Evolutionary conservation across 1,140 invertebrate genomes (phyloP).

Genomic region (Aphidius gifuensis): DNA sequence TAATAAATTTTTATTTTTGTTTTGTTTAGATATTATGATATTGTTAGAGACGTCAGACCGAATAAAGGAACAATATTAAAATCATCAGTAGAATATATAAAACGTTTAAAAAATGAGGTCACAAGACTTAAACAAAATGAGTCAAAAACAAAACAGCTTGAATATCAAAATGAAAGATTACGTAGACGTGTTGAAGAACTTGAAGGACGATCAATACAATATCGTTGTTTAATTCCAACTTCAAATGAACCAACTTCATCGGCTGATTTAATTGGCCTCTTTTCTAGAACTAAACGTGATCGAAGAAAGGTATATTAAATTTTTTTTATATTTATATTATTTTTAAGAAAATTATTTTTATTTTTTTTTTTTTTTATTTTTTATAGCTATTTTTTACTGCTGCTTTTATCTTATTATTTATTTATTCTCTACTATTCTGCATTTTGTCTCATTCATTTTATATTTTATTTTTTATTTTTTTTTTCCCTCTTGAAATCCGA

Average conservation of each 20-base stretch:
- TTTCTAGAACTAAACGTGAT: conserved; percentile 49
- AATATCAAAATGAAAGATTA: conserved; percentile 79
- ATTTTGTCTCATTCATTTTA: no score
- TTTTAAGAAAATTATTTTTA: background rate
- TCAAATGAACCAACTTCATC: conserved; percentile 54
- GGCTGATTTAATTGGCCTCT: conserved; percentile 42
- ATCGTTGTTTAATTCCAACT: conserved; percentile 64
- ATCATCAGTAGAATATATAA: conserved; percentile 95
- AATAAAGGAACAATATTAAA: conserved; percentile 98
- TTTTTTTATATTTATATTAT: conserved; percentile 14
- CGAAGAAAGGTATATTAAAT: conserved; percentile 49
- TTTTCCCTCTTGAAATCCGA: no score
- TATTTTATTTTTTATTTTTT: no score
- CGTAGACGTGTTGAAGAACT: conserved; percentile 72
- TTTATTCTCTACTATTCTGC: no score
- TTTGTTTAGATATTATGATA: conserved; percentile 67
- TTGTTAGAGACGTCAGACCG: conserved; percentile 81
- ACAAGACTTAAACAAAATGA: conserved; percentile 77
- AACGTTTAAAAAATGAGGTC: conserved; percentile 82
- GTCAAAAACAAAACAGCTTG: conserved; percentile 73
- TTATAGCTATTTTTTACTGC: background rate
- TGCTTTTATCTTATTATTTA: background rate
- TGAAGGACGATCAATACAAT: conserved; percentile 67
- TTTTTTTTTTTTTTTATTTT: background rate
- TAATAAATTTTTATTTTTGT: conserved; percentile 20